Conservation (phyloP, 2,888 invertebrate genomes). For the Thecophora atra region DNA sequence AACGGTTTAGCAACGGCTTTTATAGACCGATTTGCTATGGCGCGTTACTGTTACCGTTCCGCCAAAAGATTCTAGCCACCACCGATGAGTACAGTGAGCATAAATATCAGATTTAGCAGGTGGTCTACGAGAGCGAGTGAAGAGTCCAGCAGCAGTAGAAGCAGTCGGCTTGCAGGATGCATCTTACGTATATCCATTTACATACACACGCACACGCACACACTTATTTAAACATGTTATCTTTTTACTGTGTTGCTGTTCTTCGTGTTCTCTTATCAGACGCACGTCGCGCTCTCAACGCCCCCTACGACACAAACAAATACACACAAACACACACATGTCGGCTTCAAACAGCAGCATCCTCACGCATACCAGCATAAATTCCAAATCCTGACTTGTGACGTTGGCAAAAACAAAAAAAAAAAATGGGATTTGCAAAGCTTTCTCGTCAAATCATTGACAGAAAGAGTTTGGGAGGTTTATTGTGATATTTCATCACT, state of each 20-base stretch:
- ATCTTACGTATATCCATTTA: conserved; percentile 26
- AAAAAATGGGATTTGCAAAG: background rate
- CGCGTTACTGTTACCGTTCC: conserved; percentile 37
- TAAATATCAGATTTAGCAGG: background rate
- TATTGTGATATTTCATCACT: background rate
- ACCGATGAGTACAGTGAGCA: conserved; percentile 18
- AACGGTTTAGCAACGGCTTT: conserved; percentile 56
- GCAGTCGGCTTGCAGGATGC: conserved; percentile 29
- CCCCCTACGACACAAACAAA: background rate
- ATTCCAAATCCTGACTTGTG: conserved; percentile 27
- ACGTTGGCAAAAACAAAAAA: background rate
- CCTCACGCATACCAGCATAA: background rate
- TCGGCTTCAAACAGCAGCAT: conserved; percentile 21
- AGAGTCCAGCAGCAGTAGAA: background rate
- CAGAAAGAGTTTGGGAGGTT: background rate
- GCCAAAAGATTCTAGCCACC: conserved; percentile 39
- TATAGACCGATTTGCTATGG: conserved; percentile 47
- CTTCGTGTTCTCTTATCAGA: conserved; percentile 16
- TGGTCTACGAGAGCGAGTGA: background rate
- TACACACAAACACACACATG: conserved; percentile 10
- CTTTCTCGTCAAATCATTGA: background rate
- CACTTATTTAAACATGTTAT: too few relatives aligned
- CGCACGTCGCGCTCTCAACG: conserved; percentile 26
- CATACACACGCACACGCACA: too few relatives aligned
- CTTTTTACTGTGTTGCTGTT: conserved; percentile 14